Base-by-base conservation (phyloP, 2,888 invertebrate species). In the Aethes cnicana region DNA sequence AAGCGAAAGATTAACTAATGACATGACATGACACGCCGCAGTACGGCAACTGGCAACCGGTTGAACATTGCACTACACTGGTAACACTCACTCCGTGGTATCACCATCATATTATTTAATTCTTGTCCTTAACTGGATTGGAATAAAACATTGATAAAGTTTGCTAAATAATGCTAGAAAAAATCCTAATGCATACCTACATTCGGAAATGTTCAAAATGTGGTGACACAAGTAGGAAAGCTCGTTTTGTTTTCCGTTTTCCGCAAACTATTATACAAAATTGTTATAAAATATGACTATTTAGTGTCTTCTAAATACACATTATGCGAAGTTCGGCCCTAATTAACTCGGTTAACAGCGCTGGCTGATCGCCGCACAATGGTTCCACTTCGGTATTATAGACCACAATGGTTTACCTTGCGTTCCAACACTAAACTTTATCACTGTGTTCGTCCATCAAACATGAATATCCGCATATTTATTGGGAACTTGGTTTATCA, bases 321-420 rank as follows among this genome's bases (percentile, higher is more conserved):
- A 14, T 25, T 25, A 39, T 25, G 18, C 16, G 8, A 36, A 14
- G 39, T 9, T 25, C 16, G 25, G 25, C 39, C 12, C 36, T 36
- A 37, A 50, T 30, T 12, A 43, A 36, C 35, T 11, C 11, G 28
- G 30, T 37, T 37, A 50, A 28, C 30, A 36, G 37, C 28, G 23
- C 25, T 39, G 23, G 25, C 39, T 16, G 25, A 25, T 37, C 54
- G 58, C 58, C 54, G 56, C 63, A 71, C 69, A 70, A 71, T 69
- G 62, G 69, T 81, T 77, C 80, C 74, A 79, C 79, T 78, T 81
- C 74, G 83, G 76, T 78, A 77, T 74, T 72, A 76, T 70, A 77
- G 77, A 75, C 73, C 69, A 80, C 81, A 83, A 84, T 82, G 72
- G 81, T 82, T 86, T 87, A 87, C 87, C 87, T 88, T 85, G 83